phyloP scores from a whole-genome alignment of 1,140 invertebrate species.

The Bombus vancouverensis region DNA sequence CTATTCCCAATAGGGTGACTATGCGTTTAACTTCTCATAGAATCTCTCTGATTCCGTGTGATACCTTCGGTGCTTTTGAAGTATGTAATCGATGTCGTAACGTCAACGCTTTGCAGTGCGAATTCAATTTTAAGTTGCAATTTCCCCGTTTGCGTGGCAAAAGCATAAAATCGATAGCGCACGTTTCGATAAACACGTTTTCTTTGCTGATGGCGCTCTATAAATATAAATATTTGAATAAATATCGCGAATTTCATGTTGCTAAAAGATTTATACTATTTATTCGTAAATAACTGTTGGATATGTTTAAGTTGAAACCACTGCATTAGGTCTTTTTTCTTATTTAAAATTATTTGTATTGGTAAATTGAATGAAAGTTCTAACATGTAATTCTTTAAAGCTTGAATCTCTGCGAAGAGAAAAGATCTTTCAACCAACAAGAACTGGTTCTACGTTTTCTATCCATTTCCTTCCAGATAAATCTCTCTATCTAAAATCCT shows the following conservation, averaged over 20 bases:
- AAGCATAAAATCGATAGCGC: conserved; percentile 7
- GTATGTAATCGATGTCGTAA: not conserved
- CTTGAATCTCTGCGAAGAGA: too few species aligned
- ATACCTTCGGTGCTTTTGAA: not conserved
- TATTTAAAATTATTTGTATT: not conserved
- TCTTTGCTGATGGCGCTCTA: not conserved
- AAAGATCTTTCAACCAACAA: too few species aligned
- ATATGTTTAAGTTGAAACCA: not conserved
- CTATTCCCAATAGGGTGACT: not conserved
- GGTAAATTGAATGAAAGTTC: too few species aligned
- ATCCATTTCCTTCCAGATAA: too few species aligned
- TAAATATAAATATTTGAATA: not conserved
- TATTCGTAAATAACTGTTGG: not conserved
- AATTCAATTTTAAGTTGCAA: conserved; percentile 1
- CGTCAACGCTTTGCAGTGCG: not conserved
- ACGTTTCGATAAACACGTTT: not conserved
- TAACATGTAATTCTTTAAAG: too few species aligned
- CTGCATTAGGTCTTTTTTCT: too few species aligned
- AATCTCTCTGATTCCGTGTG: too few species aligned
- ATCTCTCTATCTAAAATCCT: too few species aligned
- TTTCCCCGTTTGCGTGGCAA: conserved; percentile 6
- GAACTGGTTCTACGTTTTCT: not conserved
- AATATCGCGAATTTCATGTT: not conserved
- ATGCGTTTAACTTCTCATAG: not conserved
- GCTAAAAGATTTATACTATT: not conserved